Evolutionary conservation across 2,888 invertebrate genomes (phyloP).

Genomic region (Hermaeophaga mercurialis): DNA sequence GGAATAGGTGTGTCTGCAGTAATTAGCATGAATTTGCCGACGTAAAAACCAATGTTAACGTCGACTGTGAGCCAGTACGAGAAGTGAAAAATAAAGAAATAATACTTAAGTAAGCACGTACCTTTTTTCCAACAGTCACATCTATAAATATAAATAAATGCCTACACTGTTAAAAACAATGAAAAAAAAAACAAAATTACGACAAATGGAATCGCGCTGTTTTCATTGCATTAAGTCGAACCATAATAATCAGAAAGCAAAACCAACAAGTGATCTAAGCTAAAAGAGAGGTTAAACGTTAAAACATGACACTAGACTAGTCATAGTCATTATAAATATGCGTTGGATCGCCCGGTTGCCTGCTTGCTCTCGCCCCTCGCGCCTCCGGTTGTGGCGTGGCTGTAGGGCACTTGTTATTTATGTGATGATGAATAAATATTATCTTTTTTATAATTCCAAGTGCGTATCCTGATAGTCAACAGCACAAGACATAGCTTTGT

Average conservation of each 20-base stretch:
- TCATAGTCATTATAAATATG: slow-evolving; percentile 13
- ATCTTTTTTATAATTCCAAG: slow-evolving; percentile 1
- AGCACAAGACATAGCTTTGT: neutral
- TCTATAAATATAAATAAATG: slow-evolving; percentile 1
- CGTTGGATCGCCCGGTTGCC: too few relatives aligned
- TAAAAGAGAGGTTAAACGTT: slow-evolving; percentile 19
- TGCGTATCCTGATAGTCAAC: slow-evolving; percentile 12
- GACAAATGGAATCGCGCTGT: too few relatives aligned
- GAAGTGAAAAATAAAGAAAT: neutral
- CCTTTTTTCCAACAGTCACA: slow-evolving; percentile 1
- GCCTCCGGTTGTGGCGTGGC: slow-evolving; percentile 9
- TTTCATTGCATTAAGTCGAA: neutral
- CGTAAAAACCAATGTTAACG: slow-evolving; percentile 31
- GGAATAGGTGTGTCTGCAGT: slow-evolving; percentile 37
- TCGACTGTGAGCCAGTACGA: neutral
- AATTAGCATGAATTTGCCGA: slow-evolving; percentile 35
- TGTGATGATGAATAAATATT: slow-evolving; percentile 3
- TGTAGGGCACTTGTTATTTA: slow-evolving; percentile 4
- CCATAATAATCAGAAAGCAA: slow-evolving; percentile 1
- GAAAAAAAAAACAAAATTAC: neutral
- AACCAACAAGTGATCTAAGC: slow-evolving; percentile 10
- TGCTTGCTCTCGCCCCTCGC: too few relatives aligned
- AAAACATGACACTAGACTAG: slow-evolving; percentile 14
- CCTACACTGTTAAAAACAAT: neutral
- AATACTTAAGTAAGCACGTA: slow-evolving; percentile 3